These are phyloP conservation scores for Pangasianodon gigas DNA, from an alignment of 2,113 vertebrate genomes.

Conservation along the genomic window DNA sequence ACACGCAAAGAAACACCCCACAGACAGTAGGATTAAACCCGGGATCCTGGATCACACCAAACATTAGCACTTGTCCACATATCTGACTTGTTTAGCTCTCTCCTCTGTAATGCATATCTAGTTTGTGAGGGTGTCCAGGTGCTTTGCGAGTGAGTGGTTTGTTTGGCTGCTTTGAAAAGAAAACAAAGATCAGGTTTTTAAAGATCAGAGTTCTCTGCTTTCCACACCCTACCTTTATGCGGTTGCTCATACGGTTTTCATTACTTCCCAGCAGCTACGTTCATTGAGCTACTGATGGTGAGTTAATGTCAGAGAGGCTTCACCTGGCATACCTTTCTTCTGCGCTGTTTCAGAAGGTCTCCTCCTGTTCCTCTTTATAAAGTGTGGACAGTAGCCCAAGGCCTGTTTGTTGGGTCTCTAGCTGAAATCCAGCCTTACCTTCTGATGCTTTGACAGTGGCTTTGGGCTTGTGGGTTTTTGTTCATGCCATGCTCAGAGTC, in stretches of 20 bases:
- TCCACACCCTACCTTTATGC: conserved; percentile 57
- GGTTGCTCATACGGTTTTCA: conserved; percentile 61
- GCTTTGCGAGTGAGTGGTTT: conserved; percentile 22
- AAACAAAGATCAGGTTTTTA: conserved; percentile 56
- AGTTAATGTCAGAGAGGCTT: conserved; percentile 44
- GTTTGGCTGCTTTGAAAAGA: conserved; percentile 50
- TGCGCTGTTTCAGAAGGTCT: conserved; percentile 19
- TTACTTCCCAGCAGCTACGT: conserved; percentile 69
- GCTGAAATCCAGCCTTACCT: conserved; percentile 43
- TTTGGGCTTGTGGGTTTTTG: conserved; percentile 40
- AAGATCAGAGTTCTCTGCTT: conserved; percentile 70
- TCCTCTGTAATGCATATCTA: conserved; percentile 15
- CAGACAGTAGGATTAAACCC: too few species aligned
- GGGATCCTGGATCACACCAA: neutral
- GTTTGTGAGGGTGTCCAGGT: conserved; percentile 23
- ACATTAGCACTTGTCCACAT: neutral
- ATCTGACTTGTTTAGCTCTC: conserved; percentile 1
- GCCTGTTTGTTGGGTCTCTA: conserved; percentile 50
- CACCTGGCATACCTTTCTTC: conserved; percentile 40
- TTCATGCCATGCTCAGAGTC: conserved; percentile 5
- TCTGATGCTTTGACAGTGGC: conserved; percentile 47
- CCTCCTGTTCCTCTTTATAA: conserved; percentile 44
- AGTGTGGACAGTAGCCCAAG: conserved; percentile 46
- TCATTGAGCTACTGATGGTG: conserved; percentile 55
- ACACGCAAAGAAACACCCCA: too few species aligned